Base-by-base conservation (phyloP, 1,140 invertebrate species). In the Scaptodrosophila lebanonensis region DNA sequence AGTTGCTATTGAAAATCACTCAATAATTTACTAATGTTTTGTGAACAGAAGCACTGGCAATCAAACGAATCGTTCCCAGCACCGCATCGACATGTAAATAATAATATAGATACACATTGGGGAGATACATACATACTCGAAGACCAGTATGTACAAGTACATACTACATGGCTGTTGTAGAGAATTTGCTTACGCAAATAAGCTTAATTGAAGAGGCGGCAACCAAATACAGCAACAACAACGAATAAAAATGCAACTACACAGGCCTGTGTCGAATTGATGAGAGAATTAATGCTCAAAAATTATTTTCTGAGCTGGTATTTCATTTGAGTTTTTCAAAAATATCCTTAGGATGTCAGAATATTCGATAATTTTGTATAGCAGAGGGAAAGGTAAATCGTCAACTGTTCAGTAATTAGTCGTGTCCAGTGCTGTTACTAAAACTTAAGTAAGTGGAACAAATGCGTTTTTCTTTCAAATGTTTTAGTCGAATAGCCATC, bases 11-110 rank as follows among this genome's bases (percentile, higher is more conserved):
- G 56, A 65, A 64, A 68, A 35, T 30, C 56, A 61, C 53, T 77
- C 59, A 77, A 77, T 77, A 73, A 79, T 79, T 79, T 59, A 77
- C 32, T 52, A 57, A 60, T 48, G 16, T 35, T 58, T 11, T n/a
- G 25, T 32, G 38, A 25, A 17, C 2, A 42, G 13, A 11, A 17
- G 18, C 5, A 16, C 7, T 9, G 20, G 39, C 43, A 65, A 61
- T 56, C 56, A 61, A 68, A 49, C 54, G 56, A 52, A 32, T 36
- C 38, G 40, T 32, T 30, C n/a, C n/a, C n/a, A n/a, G 20, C 3
- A 15, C 20, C 29, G 25, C 40, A 36, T 48, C 48, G 39, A 40
- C 51, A 54, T 54, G 57, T 27, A 58, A 77, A 65, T 61, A 57
- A 61, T 73, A 73, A 68, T 73, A 54, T 27, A 25, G 61, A 32